Evolutionary conservation across 1,140 invertebrate species (phyloP).

Genomic region (Drosophila equinoxialis): DNA sequence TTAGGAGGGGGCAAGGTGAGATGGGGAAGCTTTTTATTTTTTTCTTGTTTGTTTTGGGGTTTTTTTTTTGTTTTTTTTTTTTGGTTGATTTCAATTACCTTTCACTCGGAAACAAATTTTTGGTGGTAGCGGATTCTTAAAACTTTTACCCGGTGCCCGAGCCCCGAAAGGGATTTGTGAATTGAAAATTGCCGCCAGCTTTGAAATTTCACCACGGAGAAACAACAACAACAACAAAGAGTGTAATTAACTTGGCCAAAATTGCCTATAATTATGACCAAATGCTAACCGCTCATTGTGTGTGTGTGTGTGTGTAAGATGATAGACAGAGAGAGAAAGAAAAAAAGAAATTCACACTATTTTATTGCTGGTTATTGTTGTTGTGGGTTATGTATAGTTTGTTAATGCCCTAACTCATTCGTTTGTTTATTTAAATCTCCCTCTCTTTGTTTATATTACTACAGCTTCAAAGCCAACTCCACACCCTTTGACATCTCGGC

Average conservation of each 20-base stretch:
- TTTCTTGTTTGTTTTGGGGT: neutral
- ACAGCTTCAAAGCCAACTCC: slow-evolving; percentile 79
- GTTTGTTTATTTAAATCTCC: neutral
- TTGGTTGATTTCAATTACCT: slow-evolving; percentile 44
- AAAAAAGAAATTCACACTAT: slow-evolving; percentile 34
- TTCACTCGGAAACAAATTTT: slow-evolving; percentile 47
- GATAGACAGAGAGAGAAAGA: neutral
- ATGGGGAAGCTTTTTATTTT: too few relatives aligned
- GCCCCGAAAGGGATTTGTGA: slow-evolving; percentile 32
- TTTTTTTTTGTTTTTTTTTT: neutral
- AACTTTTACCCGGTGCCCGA: slow-evolving; percentile 55
- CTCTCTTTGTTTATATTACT: neutral
- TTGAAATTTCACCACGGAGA: slow-evolving; percentile 60
- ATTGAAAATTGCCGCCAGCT: slow-evolving; percentile 35
- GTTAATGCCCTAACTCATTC: neutral
- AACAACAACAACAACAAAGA: slow-evolving; percentile 34
- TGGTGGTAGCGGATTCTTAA: slow-evolving; percentile 13
- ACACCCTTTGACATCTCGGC: slow-evolving; percentile 74
- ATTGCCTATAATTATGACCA: slow-evolving; percentile 60
- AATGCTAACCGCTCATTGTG: slow-evolving; percentile 36
- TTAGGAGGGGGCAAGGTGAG: too few relatives aligned
- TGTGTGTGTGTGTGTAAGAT: neutral
- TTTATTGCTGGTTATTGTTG: slow-evolving; percentile 9
- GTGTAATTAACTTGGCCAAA: slow-evolving; percentile 52
- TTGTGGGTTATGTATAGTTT: neutral